Base-by-base conservation (phyloP, 1,140 invertebrate species). In the Acromyrmex echinatior region DNA sequence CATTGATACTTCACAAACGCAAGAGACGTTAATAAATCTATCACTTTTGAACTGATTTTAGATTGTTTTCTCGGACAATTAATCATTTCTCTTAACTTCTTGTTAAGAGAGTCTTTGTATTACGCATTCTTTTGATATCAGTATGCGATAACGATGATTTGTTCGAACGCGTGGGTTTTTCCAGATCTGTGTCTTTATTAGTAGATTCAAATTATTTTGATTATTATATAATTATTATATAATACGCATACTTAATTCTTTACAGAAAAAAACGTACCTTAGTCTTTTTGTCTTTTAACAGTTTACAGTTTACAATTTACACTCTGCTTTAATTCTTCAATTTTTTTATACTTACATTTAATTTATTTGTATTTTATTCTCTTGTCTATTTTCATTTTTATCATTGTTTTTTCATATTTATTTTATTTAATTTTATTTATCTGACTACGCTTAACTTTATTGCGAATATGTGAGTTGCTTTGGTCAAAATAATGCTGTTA, bases 31-130 rank as follows among this genome's bases (percentile, higher is more conserved):
- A 58, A 76, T 62, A 25, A 21, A 35, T 53, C 5, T 53, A n/a
- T 7, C 14, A 21, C n/a, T 62, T n/a, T 80, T 51, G 21, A 79
- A 79, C 65, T 18, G 62, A 39, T 56, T 18, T 28, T 28, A 45
- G 45, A 53, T 80, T 12, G 25, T 58, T 49, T 79, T 49, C 16
- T n/a, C 60, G 10, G 18, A 7, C 12, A 66, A 80, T 80, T 53
- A 9, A 79, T 79, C 45, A 53, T 35, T 18, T 62, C 7, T 78
- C 35, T 63, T 63, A 63, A 80, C 10, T 51, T 66, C 6, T 68
- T 68, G n/a, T 68, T 49, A 49, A 25, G 12, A 68, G 39, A n/a
- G 4, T 10, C 9, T 78, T 78, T 78, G 45, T 68, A 25, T 7
- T n/a, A 10, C 0, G 25, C 6, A 53, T 66, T 80, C 28, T 25